Base-by-base conservation (phyloP, 1,140 invertebrate genomes). In the Lepidurus apus region DNA sequence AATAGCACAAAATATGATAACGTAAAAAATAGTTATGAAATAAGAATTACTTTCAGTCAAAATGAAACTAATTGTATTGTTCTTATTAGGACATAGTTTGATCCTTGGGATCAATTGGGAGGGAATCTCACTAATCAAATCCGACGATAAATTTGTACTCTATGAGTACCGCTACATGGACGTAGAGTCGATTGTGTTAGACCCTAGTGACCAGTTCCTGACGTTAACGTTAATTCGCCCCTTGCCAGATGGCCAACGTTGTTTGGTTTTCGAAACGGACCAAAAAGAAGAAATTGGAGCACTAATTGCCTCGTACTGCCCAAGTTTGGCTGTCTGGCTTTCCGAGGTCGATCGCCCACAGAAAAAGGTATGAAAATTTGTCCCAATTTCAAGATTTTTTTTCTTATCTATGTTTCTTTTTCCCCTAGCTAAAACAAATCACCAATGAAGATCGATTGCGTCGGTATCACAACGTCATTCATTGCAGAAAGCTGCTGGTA, bases 261-360 rank as follows among this genome's bases (percentile, higher is more conserved):
- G 95, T 86, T 96, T 96, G 85, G 95, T 97, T 17, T 96, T 98
- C 83, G 95, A 97, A 85, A 96, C 95, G 1, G 84, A 88, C 11
- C 93, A 95, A 82, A 97, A 97, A 84, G 86, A 91, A 81, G 95
- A 97, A 87, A 95, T 97, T 79, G 95, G 95, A 7, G 94, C 93
- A 83, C 86, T 98, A 34, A 95, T 97, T 81, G 93, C 95, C 3
- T 95, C 94, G 65, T 98, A 98, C 84, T 95, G 91, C 82, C 94
- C 95, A 0, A 86, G 89, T 11, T 87, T 97, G 65, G 93, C 93
- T 7, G 91, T 91, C 44, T 95, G 95, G 90, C 91, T 97, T 74
- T 93, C 92, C 17, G 93, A 95, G 82, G 93, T 92, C 76, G 91
- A 93, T 84, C 89, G 90, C 42, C 89, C 91, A 0, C 87, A 88